These are phyloP conservation scores for Corydoras maculifer DNA, from an alignment of 2,113 vertebrate species.

Conservation along the genomic window DNA sequence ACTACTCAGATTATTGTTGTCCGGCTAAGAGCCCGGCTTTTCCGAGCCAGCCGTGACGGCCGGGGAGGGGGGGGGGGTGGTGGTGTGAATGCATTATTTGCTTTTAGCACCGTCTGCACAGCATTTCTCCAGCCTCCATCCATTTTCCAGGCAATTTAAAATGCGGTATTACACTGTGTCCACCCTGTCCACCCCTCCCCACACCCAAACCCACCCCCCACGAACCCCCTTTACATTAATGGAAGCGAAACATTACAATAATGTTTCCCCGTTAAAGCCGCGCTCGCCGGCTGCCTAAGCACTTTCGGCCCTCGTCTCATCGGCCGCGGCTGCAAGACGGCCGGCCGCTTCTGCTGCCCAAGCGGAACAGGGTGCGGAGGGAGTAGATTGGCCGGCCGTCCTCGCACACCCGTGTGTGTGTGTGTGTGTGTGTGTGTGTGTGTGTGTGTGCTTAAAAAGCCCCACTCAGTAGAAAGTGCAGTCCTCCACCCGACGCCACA, in stretches of 20 bases:
- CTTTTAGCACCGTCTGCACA: conserved; percentile 72
- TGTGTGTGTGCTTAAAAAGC: conserved; percentile 33
- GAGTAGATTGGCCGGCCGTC: conserved; percentile 18
- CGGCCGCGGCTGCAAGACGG: conserved; percentile 15
- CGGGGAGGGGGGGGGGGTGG: neutral
- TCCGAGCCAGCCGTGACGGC: conserved; percentile 39
- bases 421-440: conserved; percentile 24
- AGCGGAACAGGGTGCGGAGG: conserved; percentile 28
- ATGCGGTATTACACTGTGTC: conserved; percentile 66
- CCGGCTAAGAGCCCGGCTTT: conserved; percentile 56
- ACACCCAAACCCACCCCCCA: conserved; percentile 47
- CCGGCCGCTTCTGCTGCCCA: conserved; percentile 17
- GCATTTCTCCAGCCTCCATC: conserved; percentile 63
- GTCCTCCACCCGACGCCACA: conserved; percentile 1
- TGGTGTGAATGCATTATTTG: conserved; percentile 66
- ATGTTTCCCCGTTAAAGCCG: conserved; percentile 66
- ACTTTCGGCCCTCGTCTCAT: conserved; percentile 54
- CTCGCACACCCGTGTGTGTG: conserved; percentile 16
- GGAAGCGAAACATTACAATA: conserved; percentile 76
- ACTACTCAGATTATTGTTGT: conserved; percentile 48
- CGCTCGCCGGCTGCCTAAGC: conserved; percentile 61
- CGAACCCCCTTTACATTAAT: conserved; percentile 56
- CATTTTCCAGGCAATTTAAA: conserved; percentile 76
- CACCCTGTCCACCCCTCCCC: conserved; percentile 35
- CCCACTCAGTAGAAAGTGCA: conserved; percentile 37